A percentile compares a stretch with the other conserved stretches of the same genome.
phyloP scores from a whole-genome alignment of 2,888 invertebrate genomes.

The Drosophila silvestris region DNA sequence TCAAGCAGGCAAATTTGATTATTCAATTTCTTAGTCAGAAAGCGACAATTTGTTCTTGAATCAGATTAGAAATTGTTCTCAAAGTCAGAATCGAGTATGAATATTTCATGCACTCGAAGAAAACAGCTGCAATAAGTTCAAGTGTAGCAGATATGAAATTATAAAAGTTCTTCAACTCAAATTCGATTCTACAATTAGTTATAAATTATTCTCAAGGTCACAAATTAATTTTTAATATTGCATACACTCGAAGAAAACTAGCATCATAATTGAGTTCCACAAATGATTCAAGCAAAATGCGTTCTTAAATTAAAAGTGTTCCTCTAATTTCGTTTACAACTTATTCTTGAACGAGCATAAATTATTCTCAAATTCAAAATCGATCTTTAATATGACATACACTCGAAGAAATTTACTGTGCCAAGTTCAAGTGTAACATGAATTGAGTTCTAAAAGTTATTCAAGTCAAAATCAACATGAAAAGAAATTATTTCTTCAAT shows the following conservation, averaged over 20 bases:
- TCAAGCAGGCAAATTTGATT: neutral
- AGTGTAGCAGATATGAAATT: no score
- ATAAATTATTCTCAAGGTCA: neutral
- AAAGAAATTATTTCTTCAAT: no score
- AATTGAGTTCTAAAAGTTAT: no score
- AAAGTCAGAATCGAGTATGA: neutral
- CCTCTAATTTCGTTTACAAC: fast-evolving
- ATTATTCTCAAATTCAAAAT: neutral
- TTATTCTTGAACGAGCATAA: no score
- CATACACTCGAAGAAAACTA: neutral
- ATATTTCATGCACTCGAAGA: neutral
- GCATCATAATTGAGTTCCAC: neutral
- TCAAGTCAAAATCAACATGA: no score
- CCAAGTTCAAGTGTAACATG: neutral
- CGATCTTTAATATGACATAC: neutral
- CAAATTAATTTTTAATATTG: neutral
- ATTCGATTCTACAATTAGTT: neutral
- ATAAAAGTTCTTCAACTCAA: neutral
- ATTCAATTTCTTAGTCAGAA: neutral
- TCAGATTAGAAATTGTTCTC: neutral
- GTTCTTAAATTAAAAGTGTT: neutral
- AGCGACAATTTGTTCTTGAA: neutral
- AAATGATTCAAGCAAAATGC: neutral
- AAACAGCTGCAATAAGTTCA: neutral
- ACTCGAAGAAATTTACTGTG: neutral